A percentile compares a stretch with the other conserved stretches of the same genome.
Evolutionary conservation across 2,113 vertebrate species (phyloP).

Genomic region (Neotragus pygmaeus): DNA sequence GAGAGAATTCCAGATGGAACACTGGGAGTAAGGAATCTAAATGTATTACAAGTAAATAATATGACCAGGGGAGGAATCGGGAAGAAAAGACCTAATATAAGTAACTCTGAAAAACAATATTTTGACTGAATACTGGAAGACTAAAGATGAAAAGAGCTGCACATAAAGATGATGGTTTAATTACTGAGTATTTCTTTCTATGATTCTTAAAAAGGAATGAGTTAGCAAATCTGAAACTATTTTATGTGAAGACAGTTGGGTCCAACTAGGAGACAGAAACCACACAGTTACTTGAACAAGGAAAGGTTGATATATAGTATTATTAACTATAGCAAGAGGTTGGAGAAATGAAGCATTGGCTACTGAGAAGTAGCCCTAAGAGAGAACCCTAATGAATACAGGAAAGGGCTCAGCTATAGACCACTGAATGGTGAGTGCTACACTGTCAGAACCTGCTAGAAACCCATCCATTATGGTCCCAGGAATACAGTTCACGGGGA

Average conservation of each 20-base stretch:
- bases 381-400: neutral
- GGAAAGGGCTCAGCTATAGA: neutral
- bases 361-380: neutral
- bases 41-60: neutral
- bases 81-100: neutral
- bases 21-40: neutral
- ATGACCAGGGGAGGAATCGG: neutral
- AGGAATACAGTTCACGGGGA: neutral
- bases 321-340: neutral
- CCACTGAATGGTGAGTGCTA: neutral
- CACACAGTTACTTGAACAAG: neutral
- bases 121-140: neutral
- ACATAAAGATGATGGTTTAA: neutral
- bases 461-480: neutral
- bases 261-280: neutral
- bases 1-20: neutral
- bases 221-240: neutral
- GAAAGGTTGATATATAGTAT: neutral
- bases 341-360: neutral
- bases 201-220: neutral
- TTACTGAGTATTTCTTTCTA: neutral
- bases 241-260: neutral
- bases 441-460: neutral
- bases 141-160: neutral
- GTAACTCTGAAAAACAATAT: neutral